Evolutionary conservation across 2,113 vertebrate genomes (phyloP), one percentile per base, ranked within the genome.

Genomic region (Sus scrofa): DNA sequence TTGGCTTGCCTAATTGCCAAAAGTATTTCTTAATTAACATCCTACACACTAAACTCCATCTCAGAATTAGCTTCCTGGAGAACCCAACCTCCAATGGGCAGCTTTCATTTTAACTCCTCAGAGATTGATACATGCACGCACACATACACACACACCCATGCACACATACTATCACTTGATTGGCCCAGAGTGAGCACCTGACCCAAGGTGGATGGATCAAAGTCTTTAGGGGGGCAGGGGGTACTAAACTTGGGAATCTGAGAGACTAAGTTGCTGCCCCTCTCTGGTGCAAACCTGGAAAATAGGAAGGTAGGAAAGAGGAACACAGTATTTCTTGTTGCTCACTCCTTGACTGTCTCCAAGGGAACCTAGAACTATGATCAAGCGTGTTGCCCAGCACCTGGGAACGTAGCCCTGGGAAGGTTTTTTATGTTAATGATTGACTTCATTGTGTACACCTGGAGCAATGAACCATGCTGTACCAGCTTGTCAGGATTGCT

Each of bases 371-470:
- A 62, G 37, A 73, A 44, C 81, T 37, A 71, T 12, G 37, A 56
- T 85, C 22, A 63, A 65, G 13, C 34, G 56, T 91, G 56, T 91
- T 93, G 50, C 50, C 58, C 27, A 88, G 60, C 54, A 81, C 71
- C 82, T 88, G 60, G 73, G 78, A 95, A 84, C 52, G 34, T 37
- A 56, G 89, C 78, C 70, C 44, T 90, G 16, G 1, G 34, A 97
- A 91, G 32, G 27, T 30, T 86, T 92, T 95, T 89, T 37, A 86
- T 83, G 78, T 95, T 91, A 88, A 96, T 96, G 86, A 96, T 88
- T 96, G 74, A 93, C 89, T 96, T 87, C 82, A 70, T 82, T 96
- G 82, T 96, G 67, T 60, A 84, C 89, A 93, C 78, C 73, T 52
- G 73, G 62, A 96, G 73, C 67, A 93, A 54, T 73, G 89, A 79